phyloP scores from a whole-genome alignment of 2,113 vertebrate species.

The Tupaia tana region DNA sequence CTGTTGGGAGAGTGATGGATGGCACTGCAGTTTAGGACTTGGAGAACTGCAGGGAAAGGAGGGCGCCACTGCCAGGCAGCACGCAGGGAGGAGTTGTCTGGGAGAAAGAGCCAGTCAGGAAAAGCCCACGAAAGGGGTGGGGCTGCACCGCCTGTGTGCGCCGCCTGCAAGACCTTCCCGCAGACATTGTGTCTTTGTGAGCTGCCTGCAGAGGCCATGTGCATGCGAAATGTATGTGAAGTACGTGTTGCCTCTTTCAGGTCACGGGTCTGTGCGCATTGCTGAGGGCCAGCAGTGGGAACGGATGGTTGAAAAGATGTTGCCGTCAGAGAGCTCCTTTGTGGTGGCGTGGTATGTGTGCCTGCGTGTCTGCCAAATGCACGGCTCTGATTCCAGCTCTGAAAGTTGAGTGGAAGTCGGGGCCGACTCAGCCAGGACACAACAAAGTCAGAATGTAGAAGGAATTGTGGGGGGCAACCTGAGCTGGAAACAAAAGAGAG shows the following conservation, averaged over 20 bases:
- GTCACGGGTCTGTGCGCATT: conserved; percentile 44
- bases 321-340: conserved; percentile 71
- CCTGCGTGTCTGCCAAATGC: conserved; percentile 66
- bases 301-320: conserved; percentile 67
- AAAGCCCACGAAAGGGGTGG: conserved; percentile 61
- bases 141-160: neutral
- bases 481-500: conserved; percentile 37
- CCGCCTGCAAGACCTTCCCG: conserved; percentile 45
- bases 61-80: conserved; percentile 58
- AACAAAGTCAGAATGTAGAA: conserved; percentile 46
- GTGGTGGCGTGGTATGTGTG: conserved; percentile 71
- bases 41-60: conserved; percentile 76
- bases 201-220: conserved; percentile 34
- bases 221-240: conserved; percentile 35
- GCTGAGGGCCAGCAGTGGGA: conserved; percentile 66
- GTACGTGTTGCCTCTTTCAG: conserved; percentile 41
- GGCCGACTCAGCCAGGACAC: conserved; percentile 49
- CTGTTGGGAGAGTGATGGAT: conserved; percentile 83
- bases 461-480: neutral
- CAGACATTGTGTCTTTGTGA: conserved; percentile 72
- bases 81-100: conserved; percentile 57
- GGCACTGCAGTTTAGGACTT: conserved; percentile 82
- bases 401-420: conserved; percentile 37
- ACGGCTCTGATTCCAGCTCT: conserved; percentile 44
- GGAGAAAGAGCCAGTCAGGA: conserved; percentile 78